Evolutionary conservation across 2,888 invertebrate species (phyloP), one percentile per base, ranked within the genome.

Genomic region (Suillia variegata): DNA sequence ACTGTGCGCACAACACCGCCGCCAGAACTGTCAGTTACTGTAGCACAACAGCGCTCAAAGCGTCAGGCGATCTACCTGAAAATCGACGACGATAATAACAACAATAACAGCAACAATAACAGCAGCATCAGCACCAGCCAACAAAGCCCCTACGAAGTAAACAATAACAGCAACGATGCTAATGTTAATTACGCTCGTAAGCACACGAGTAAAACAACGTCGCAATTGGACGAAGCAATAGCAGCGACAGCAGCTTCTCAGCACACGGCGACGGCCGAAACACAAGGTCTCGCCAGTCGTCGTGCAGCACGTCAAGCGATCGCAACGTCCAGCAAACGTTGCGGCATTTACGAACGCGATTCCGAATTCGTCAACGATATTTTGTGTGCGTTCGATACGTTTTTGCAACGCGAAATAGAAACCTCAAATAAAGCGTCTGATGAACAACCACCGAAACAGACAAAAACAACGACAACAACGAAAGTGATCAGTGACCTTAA

Each of bases 311-410:
- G 20, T 4, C 10, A 20, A 17, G 45, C 45, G 45, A 17, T 17
- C 45, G 18, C 45, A 4, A 18, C 45, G 45, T 45, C 33, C 18
- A 20, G 34, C 18, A 33, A 52, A 15, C 72, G 79, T 54, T 69
- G 75, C 56, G 78, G 74, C 59, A 75, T 80, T 61, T 74, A 78
- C 65, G 79, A 79, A 61, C 75, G 70, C 48, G 70, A 76, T 18
- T 74, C 76, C 5, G 74, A 75, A 2, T 74, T 79, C 63, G 77
- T 79, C 6, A 74, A 56, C 58, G 79, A 80, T 67, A 71, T 80
- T 61, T 67, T 80, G 18, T 73, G 70, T 62, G 72, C 67, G 12
- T 74, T 74, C 50, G 74, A 76, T 58, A 55, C 63, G 2, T 65
- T 71, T 58, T 51, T 72, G 15, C 50, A 49, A 18, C 65, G 67